These are phyloP conservation scores for Athalia rosae DNA, from an alignment of 2,888 invertebrate species.

Conservation along the genomic window DNA sequence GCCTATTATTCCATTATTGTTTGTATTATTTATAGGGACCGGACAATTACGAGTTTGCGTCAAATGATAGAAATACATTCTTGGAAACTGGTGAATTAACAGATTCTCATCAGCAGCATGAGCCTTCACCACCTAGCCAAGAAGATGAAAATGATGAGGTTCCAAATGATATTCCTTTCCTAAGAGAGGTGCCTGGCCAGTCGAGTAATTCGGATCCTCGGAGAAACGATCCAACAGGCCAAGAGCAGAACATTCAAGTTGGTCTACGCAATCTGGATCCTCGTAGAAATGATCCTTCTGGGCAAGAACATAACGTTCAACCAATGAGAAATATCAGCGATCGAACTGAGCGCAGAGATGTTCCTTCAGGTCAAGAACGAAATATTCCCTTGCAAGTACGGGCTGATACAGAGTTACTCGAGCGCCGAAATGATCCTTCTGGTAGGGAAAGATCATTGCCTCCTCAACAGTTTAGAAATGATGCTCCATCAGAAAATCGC, in stretches of 20 bases:
- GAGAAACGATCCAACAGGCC: slow-evolving; percentile 70
- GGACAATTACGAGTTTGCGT: slow-evolving; percentile 71
- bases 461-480: slow-evolving; percentile 67
- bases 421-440: slow-evolving; percentile 69
- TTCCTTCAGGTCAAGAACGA: slow-evolving; percentile 64
- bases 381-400: slow-evolving; percentile 56
- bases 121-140: slow-evolving; percentile 66
- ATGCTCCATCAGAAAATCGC: slow-evolving; percentile 66
- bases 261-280: slow-evolving; percentile 63
- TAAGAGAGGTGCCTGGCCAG: slow-evolving; percentile 71
- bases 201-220: slow-evolving; percentile 68
- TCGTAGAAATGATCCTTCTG: slow-evolving; percentile 69
- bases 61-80: slow-evolving; percentile 72
- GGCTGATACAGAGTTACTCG: slow-evolving; percentile 59
- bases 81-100: slow-evolving; percentile 72
- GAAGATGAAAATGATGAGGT: slow-evolving; percentile 72
- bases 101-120: slow-evolving; percentile 70
- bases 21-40: slow-evolving; percentile 55
- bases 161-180: slow-evolving; percentile 70
- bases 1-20: neutral
- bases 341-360: slow-evolving; percentile 62
- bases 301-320: slow-evolving; percentile 61
- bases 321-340: slow-evolving; percentile 59
- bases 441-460: slow-evolving; percentile 69
- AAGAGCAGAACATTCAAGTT: slow-evolving; percentile 65